Evolutionary conservation across 2,888 invertebrate species (phyloP), one percentile per base, ranked within the genome.

Genomic region (Nomada fucata): DNA sequence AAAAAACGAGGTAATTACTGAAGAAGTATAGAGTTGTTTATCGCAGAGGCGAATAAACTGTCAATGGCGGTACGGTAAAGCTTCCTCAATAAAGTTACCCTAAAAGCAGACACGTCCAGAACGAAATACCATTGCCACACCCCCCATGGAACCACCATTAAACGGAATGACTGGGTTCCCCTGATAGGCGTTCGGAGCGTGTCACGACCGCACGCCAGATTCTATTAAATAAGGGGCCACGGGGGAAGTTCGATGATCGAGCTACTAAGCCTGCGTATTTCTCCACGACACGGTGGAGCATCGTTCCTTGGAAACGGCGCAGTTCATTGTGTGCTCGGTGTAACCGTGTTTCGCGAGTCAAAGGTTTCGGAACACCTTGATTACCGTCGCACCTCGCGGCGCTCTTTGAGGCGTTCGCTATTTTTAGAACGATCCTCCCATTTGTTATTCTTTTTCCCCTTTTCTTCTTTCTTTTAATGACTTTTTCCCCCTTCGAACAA

Each of bases 211-310:
- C 53, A 57, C 20, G 72, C 15, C 20, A 53, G 42, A 52, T 55
- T 69, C 65, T 26, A 59, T 29, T 50, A 42, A 57, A 79, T 84
- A 80, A 86, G 72, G 76, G 83, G 73, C 71, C 64, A 13, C 60
- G 57, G 73, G 52, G 63, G 63, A 36, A 75, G 61, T 86, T 88
- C 86, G 86, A 88, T 88, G 84, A 88, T 76, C 67, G 68, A 73
- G 71, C 79, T 84, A 88, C 83, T 79, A 83, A 79, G 53, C 67
- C 44, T 57, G 55, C 18, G 74, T 74, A 65, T 81, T 71, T 76
- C 42, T 71, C 61, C 52, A 44, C 42, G 15, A 44, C 61, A 59
- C 29, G 13, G 23, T 1, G 7, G 2, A 7, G 53, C 20, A 15
- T 68, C 20, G n/a, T 42, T n/a, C 20, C 13, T 64, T 50, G 20